Evolutionary conservation across 2,113 vertebrate species (phyloP).

Genomic region (Mustela nigripes): DNA sequence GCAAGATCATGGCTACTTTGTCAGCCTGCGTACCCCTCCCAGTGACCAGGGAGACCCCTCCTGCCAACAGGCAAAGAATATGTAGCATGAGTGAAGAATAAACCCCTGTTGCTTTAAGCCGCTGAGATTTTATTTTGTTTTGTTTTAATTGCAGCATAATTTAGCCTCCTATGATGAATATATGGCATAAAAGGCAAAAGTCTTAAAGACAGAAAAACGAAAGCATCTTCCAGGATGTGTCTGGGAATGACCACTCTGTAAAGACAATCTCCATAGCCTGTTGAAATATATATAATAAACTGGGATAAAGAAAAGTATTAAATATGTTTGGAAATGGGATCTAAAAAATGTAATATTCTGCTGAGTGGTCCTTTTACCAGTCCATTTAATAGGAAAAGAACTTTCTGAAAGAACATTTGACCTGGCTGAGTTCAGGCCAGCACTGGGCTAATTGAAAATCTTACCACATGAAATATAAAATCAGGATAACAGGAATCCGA

Average conservation of each 20-base stretch:
- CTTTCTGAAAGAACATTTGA: conserved; percentile 42
- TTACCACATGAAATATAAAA: conserved; percentile 59
- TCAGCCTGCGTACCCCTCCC: neutral
- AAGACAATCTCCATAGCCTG: neutral
- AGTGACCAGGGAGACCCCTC: neutral
- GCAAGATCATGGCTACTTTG: neutral
- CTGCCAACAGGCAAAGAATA: neutral
- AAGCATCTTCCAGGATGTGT: neutral
- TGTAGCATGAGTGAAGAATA: neutral
- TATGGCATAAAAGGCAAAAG: neutral
- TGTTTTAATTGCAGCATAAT: neutral
- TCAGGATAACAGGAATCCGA: conserved; percentile 59
- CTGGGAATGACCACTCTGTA: neutral
- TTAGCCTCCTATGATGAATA: neutral
- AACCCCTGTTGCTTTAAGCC: neutral
- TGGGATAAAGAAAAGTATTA: neutral
- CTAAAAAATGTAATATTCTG: neutral
- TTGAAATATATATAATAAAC: neutral
- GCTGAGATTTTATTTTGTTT: neutral
- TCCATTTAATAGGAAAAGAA: conserved; percentile 6
- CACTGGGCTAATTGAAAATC: conserved; percentile 70
- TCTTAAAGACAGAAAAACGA: neutral
- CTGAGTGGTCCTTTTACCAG: neutral
- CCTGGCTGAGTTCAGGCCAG: conserved; percentile 38
- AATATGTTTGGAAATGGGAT: neutral